A percentile compares a stretch with the other conserved stretches of the same genome.
Conservation (phyloP, 1,140 invertebrate species). For the Eurosta solidaginis region DNA sequence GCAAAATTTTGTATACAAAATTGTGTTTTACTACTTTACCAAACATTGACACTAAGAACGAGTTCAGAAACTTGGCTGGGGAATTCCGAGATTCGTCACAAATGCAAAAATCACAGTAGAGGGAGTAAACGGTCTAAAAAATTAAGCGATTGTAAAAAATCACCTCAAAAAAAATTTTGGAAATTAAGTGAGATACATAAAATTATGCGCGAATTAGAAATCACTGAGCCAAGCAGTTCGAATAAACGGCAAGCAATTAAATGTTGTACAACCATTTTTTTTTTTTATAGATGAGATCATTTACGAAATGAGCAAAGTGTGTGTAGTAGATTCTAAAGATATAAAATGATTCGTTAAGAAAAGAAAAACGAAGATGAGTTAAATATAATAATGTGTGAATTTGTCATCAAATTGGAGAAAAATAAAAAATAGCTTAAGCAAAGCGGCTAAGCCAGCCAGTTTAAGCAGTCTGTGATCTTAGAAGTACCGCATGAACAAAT, state of each 20-base stretch:
- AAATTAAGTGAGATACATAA: neutral
- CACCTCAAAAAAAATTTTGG: neutral
- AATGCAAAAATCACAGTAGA: neutral
- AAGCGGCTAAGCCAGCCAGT: too few species aligned
- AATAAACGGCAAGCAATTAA: too few species aligned
- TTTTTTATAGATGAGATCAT: constrained; percentile 6
- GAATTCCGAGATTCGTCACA: constrained; percentile 14
- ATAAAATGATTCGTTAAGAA: neutral
- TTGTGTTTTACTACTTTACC: too few species aligned
- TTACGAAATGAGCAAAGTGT: neutral
- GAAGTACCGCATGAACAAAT: neutral
- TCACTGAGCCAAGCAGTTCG: too few species aligned
- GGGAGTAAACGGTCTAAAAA: neutral
- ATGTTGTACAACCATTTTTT: neutral
- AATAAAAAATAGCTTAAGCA: neutral
- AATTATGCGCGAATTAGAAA: neutral
- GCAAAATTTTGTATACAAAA: neutral
- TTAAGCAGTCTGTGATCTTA: too few species aligned
- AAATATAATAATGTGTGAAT: neutral
- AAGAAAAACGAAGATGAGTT: neutral
- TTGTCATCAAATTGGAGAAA: neutral
- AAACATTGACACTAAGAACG: neutral
- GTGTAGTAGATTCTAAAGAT: neutral
- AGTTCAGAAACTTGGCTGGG: neutral
- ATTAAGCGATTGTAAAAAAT: neutral